Evolutionary conservation across 2,113 vertebrate species (phyloP), one percentile per base, ranked within the genome.

Genomic region (Oenanthe oenanthe): DNA sequence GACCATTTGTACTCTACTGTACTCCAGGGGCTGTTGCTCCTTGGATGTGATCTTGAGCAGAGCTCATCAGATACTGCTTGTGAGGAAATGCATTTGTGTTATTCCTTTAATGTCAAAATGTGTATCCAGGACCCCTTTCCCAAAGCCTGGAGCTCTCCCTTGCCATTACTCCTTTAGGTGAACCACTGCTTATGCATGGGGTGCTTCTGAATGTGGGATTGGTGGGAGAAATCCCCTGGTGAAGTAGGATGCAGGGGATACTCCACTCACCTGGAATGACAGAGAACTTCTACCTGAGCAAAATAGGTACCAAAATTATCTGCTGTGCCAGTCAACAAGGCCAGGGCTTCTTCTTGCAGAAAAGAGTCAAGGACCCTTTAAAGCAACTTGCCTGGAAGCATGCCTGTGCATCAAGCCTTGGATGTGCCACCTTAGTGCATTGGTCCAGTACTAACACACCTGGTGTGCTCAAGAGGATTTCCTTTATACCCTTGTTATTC

Each of bases 151-250:
- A 77, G 51, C 83, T 77, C 50, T 53, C 85, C 22, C 34, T 74
- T 81, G 68, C 51, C 1, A 0, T 54, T 34, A 1, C 11, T 62
- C 18, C 29, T 42, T 56, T 36, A 45, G 15, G 31, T 67, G 85
- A 56, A 26, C 43, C 1, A 0, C 25, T 75, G 31, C 13, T 84
- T 5, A 0, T 8, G 13, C 7, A 1, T 1, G 25, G 42, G 7
- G 3, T 63, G 21, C 50, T 73, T 20, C 63, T 3, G 4, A 84
- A 17, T 3, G 8, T 28, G 47, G 13, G 31, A 8, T 21, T 4
- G 4, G 47, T 8, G 22, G 36, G 67, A 54, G 38, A 45, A 85
- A 63, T 58, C 7, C 8, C 36, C 4, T 2, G 0, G 0, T 66
- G 18, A 7, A 3, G 12, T 13, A 20, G 68, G 38, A 42, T 65